phyloP scores from a whole-genome alignment of 1,140 invertebrate species.

The Aethina tumida region DNA sequence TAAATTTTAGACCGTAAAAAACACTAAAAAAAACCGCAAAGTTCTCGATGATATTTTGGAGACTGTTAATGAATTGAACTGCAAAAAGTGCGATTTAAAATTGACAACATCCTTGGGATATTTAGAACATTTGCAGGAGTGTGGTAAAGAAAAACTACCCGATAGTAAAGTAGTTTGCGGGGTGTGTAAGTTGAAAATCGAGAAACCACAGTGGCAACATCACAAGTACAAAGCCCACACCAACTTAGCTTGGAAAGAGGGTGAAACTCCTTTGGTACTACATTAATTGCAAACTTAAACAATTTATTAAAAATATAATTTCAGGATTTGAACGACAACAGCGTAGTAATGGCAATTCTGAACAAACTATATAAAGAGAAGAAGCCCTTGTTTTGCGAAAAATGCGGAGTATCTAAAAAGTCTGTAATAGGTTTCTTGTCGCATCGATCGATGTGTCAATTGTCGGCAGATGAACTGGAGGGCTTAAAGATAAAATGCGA shows the following conservation, averaged over 20 bases:
- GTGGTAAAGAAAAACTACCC: constrained; percentile 6
- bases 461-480: constrained; percentile 44
- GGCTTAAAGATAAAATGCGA: constrained; percentile 42
- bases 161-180: constrained; percentile 22
- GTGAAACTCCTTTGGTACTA: constrained; percentile 26
- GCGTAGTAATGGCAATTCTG: constrained; percentile 23
- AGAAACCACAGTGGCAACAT: constrained; percentile 18
- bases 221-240: constrained; percentile 28
- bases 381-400: constrained; percentile 44
- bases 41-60: too few relatives aligned
- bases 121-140: constrained; percentile 12
- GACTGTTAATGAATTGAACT: constrained; percentile 10
- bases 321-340: constrained; percentile 26
- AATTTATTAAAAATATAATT: constrained; percentile 10
- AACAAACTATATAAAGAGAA: constrained; percentile 25
- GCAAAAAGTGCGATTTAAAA: constrained; percentile 9
- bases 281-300: neutral
- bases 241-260: constrained; percentile 27
- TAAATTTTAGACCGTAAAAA: too few relatives aligned
- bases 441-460: constrained; percentile 51
- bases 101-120: constrained; percentile 4
- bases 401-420: constrained; percentile 41
- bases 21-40: too few relatives aligned
- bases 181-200: constrained; percentile 22
- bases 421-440: constrained; percentile 52